Base-by-base conservation (phyloP, 2,797 vertebrate species). In the Xiphorhynchus erythropygius region DNA sequence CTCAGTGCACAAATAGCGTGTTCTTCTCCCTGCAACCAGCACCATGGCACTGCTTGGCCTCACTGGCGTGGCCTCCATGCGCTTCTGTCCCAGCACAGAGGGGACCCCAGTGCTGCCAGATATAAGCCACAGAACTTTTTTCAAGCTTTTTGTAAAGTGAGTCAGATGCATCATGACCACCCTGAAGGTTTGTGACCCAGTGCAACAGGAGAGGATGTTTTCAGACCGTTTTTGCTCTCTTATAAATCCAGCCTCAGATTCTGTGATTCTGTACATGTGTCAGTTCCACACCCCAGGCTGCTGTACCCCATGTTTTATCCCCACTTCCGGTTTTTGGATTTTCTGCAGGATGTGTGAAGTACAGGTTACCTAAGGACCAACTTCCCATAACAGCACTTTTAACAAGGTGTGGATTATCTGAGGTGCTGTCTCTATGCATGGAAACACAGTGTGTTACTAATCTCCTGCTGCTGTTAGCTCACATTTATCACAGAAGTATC, bases 401-500 rank as follows among this genome's bases (percentile, higher is more conserved):
- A 80, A 55, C 25, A 41, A 52, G 37, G 42, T 59, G 50, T 87
- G 84, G 67, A 76, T 91, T 88, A 88, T 77, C 68, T 1, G 0
- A 63, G 60, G 23, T 74, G 55, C 71, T 91, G 62, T 24, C 73
- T 89, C 56, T 73, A 1, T 64, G 75, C 41, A 3, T 77, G 60
- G 82, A 49, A 93, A 82, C 59, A 33, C 69, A 41, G 74, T 41
- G 22, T 76, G 74, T 75, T 95, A 80, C 89, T 88, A 50, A 69
- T 75, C 82, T 90, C 90, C 79, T 37, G 42, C 76, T 65, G 73
- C 73, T 88, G 39, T 84, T 88, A 89, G 73, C 46, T 91, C 93
- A 42, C 85, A 87, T 96, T 95, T 95, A 90, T 95, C 88, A 88
- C 80, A 65, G 41, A 76, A 93, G 39, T 50, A 49, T 90, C 87